phyloP scores from a whole-genome alignment of 2,888 invertebrate species.

The Noctua pronuba region DNA sequence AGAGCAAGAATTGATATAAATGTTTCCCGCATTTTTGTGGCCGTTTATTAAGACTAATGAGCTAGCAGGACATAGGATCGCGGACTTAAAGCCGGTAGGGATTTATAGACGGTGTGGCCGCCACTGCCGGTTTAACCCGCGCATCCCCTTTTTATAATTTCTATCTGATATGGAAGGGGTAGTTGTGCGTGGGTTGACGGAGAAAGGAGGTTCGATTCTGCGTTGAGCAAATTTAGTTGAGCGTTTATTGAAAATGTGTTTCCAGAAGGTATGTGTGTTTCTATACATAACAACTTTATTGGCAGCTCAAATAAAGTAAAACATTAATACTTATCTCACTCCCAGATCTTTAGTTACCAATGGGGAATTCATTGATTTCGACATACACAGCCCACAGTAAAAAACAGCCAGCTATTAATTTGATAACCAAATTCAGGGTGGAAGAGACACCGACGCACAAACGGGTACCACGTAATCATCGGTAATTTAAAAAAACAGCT shows the following conservation, averaged over 20 bases:
- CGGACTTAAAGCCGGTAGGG: slow-evolving; percentile 51
- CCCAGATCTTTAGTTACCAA: neutral
- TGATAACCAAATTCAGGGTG: neutral
- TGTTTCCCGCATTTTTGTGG: slow-evolving; percentile 81
- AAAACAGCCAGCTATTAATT: neutral
- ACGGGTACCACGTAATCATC: no score
- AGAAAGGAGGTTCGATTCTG: slow-evolving; percentile 63
- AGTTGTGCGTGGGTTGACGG: slow-evolving; percentile 38
- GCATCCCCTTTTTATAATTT: slow-evolving; percentile 80
- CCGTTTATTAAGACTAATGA: slow-evolving; percentile 76
- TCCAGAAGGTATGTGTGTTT: neutral
- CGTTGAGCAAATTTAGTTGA: slow-evolving; percentile 8
- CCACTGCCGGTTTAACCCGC: slow-evolving; percentile 66
- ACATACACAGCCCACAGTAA: neutral
- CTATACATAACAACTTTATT: neutral
- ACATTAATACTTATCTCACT: neutral
- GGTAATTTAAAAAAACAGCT: no score
- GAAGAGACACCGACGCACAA: no score
- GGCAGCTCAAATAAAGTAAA: neutral
- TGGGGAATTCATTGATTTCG: neutral
- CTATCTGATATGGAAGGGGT: slow-evolving; percentile 51
- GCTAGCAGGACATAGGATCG: slow-evolving; percentile 67
- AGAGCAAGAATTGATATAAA: slow-evolving; percentile 82
- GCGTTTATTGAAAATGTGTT: neutral
- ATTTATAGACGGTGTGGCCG: slow-evolving; percentile 62